Evolutionary conservation across 2,888 invertebrate genomes (phyloP).

Genomic region (Acrobasis suavella): DNA sequence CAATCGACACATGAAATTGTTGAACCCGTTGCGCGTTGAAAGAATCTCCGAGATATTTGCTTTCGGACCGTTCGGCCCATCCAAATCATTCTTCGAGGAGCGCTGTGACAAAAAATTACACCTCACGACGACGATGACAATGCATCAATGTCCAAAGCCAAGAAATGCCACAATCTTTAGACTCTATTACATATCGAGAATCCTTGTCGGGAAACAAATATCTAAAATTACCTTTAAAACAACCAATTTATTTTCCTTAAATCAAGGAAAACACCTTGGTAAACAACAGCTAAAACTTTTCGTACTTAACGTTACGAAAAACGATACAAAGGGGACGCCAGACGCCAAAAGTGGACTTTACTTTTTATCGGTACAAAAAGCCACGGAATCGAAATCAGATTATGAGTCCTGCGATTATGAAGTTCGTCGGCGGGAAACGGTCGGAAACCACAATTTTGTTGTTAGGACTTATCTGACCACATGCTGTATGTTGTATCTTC

Average conservation of each 20-base stretch:
- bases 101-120: slow-evolving; percentile 51
- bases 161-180: not conserved
- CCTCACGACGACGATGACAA: slow-evolving; percentile 39
- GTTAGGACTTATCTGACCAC: slow-evolving; percentile 47
- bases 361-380: slow-evolving; percentile 71
- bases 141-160: slow-evolving; percentile 23
- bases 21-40: slow-evolving; percentile 52
- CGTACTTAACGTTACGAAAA: slow-evolving; percentile 48
- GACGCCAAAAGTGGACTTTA: slow-evolving; percentile 54
- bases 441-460: slow-evolving; percentile 47
- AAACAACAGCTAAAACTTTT: slow-evolving; percentile 52
- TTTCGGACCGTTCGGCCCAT: slow-evolving; percentile 33
- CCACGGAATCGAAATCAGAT: slow-evolving; percentile 72
- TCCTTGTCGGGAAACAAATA: not conserved
- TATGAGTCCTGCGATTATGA: slow-evolving; percentile 68
- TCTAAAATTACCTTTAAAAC: slow-evolving; percentile 28
- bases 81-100: slow-evolving; percentile 49
- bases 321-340: slow-evolving; percentile 53
- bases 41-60: slow-evolving; percentile 45
- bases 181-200: not conserved
- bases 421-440: slow-evolving; percentile 58
- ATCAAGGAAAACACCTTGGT: slow-evolving; percentile 44
- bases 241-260: slow-evolving; percentile 43
- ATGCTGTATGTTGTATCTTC: slow-evolving; percentile 49
- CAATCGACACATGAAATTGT: slow-evolving; percentile 66